phyloP scores from a whole-genome alignment of 2,113 vertebrate genomes.

The Bostrychus sinensis region DNA sequence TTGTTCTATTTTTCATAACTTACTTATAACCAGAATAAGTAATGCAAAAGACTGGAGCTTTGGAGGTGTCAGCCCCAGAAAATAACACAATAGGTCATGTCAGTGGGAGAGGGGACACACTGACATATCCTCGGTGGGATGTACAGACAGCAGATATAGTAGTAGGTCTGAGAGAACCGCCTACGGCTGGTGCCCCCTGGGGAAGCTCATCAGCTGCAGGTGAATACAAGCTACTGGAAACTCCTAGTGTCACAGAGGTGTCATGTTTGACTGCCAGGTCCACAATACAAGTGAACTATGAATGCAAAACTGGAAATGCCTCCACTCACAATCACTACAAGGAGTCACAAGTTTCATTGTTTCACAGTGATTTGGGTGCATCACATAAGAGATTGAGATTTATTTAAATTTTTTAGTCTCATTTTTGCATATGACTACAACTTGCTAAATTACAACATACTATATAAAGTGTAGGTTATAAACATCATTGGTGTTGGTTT shows the following conservation, averaged over 20 bases:
- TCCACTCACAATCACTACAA: background rate
- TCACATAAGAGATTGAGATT: no score
- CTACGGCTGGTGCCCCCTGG: background rate
- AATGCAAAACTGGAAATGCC: background rate
- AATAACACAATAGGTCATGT: background rate
- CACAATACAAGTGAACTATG: background rate
- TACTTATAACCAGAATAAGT: no score
- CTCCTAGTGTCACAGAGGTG: background rate
- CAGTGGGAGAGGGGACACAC: background rate
- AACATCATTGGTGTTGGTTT: no score
- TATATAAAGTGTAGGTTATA: no score
- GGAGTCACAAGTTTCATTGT: background rate
- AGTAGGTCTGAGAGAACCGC: background rate
- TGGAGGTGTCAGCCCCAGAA: background rate
- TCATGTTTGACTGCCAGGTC: background rate
- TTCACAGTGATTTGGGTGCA: background rate
- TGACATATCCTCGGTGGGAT: background rate
- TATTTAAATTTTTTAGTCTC: no score
- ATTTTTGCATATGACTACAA: no score
- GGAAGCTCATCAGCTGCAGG: slow-evolving; percentile 7
- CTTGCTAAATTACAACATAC: no score
- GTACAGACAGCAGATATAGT: background rate
- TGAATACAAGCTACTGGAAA: slow-evolving; percentile 1
- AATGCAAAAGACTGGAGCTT: background rate
- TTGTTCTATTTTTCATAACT: background rate